Evolutionary conservation across 2,113 vertebrate genomes (phyloP).

Genomic region (Morphnarchus princeps): DNA sequence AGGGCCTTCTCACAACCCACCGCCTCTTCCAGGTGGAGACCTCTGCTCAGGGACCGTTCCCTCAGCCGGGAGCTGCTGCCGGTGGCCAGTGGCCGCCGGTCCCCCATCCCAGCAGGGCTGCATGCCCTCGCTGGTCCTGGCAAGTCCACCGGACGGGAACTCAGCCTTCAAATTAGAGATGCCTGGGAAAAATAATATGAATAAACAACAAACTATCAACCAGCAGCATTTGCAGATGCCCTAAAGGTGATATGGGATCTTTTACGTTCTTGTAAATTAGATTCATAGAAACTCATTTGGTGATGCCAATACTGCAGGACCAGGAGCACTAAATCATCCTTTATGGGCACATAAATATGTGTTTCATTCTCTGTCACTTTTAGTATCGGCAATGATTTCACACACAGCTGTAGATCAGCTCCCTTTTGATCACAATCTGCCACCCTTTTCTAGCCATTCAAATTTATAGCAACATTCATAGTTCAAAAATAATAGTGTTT

Average conservation of each 20-base stretch:
- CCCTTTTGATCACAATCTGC: slow-evolving; percentile 58
- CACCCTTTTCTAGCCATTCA: slow-evolving; percentile 26
- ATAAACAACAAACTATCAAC: not conserved
- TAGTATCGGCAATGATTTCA: slow-evolving; percentile 38
- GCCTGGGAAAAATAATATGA: not conserved
- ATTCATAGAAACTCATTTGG: not conserved
- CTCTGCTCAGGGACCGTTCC: not conserved
- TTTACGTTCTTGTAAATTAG: slow-evolving; percentile 55
- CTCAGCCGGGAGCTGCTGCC: fast-evolving
- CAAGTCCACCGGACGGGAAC: not conserved
- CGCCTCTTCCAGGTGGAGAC: fast-evolving
- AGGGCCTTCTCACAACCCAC: too few species aligned
- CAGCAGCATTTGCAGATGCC: not conserved
- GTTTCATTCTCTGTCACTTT: slow-evolving; percentile 47
- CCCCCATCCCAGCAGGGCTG: not conserved
- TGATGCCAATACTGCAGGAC: not conserved
- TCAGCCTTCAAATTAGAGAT: not conserved
- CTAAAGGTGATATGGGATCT: not conserved
- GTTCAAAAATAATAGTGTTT: slow-evolving; percentile 50
- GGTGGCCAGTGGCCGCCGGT: fast-evolving
- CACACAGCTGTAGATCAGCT: slow-evolving; percentile 25
- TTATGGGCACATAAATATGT: slow-evolving; percentile 39
- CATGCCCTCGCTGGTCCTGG: fast-evolving
- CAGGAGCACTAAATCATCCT: slow-evolving; percentile 44
- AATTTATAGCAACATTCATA: slow-evolving; percentile 41